Percentiles rank a stretch among this genome's conserved stretches.
Evolutionary conservation across 2,888 invertebrate genomes (phyloP).

Genomic region (Caenorhabditis imperialis): DNA sequence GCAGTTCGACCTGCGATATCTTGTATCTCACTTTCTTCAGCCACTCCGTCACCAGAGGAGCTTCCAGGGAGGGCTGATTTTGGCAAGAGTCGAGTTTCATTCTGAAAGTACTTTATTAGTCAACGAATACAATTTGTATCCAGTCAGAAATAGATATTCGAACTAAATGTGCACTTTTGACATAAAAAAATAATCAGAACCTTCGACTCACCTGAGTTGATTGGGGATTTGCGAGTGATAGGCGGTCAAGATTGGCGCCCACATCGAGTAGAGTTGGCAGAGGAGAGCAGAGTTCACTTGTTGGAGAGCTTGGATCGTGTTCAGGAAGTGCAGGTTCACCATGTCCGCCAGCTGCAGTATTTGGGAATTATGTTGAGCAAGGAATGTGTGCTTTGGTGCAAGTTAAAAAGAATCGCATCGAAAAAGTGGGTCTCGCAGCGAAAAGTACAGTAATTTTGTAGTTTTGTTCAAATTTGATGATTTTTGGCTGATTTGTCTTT

Average conservation of each 20-base stretch:
- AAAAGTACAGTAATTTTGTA: too few species aligned
- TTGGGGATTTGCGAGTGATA: slow-evolving; percentile 85
- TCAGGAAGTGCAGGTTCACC: slow-evolving; percentile 95
- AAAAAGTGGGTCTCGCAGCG: too few species aligned
- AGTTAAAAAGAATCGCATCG: too few species aligned
- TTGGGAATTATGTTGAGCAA: too few species aligned
- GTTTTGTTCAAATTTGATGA: too few species aligned
- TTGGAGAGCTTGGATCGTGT: slow-evolving; percentile 91
- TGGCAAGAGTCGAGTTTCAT: slow-evolving; percentile 86
- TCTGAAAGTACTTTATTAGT: slow-evolving; percentile 19
- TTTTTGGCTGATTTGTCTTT: too few species aligned
- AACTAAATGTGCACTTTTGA: too few species aligned
- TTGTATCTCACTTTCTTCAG: slow-evolving; percentile 94
- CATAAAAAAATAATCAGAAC: background rate
- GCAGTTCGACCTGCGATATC: slow-evolving; percentile 96
- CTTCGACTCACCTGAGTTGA: slow-evolving; percentile 69
- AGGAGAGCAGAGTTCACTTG: slow-evolving; percentile 81
- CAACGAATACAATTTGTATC: too few species aligned
- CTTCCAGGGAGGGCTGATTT: slow-evolving; percentile 84
- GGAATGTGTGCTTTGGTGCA: too few species aligned
- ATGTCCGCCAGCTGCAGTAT: slow-evolving; percentile 90
- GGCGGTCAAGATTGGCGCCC: slow-evolving; percentile 96
- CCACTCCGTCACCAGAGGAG: slow-evolving; percentile 81
- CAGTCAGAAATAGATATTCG: too few species aligned
- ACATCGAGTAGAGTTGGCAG: slow-evolving; percentile 84